phyloP scores from a whole-genome alignment of 2,113 vertebrate genomes.

The Lycaon pictus region DNA sequence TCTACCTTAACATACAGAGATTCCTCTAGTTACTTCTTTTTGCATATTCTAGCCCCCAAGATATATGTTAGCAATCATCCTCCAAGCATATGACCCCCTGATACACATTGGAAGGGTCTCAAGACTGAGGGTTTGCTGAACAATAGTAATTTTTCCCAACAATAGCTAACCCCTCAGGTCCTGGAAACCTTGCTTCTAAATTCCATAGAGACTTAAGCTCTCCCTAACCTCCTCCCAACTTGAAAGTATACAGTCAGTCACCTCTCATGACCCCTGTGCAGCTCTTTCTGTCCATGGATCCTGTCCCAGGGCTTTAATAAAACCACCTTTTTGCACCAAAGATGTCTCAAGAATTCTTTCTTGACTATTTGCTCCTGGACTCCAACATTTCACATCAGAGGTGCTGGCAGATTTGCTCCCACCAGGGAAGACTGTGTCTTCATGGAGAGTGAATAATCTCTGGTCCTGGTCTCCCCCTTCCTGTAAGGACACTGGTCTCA shows the following conservation, averaged over 20 bases:
- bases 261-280: background rate
- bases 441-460: background rate
- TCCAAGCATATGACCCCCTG: background rate
- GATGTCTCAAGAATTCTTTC: background rate
- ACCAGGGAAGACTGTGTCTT: background rate
- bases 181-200: background rate
- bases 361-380: background rate
- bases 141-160: background rate
- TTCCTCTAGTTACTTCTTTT: background rate
- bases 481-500: background rate
- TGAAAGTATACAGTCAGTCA: background rate
- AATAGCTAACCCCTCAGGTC: background rate
- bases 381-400: background rate
- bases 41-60: background rate
- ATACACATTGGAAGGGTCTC: background rate
- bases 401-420: background rate
- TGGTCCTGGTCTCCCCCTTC: background rate
- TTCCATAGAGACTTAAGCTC: background rate
- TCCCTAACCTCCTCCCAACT: background rate
- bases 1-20: background rate
- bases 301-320: background rate
- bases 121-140: background rate
- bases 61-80: background rate
- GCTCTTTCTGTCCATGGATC: background rate
- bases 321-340: background rate